Conservation (phyloP, 2,113 vertebrate species). For the Craseonycteris thonglongyai region DNA sequence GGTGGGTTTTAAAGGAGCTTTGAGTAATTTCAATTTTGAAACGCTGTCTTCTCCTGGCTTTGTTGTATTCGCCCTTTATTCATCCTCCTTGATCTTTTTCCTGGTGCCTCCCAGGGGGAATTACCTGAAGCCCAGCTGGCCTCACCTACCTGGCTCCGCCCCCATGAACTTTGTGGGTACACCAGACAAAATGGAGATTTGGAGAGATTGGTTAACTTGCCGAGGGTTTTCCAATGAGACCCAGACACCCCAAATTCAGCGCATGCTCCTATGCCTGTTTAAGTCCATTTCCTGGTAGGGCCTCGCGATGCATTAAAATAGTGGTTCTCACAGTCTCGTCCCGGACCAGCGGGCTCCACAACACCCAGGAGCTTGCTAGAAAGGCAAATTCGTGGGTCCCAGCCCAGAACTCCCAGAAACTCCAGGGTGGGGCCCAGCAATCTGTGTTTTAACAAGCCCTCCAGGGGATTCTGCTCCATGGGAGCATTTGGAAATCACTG, state of each 20-base stretch:
- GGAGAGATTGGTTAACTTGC: not conserved
- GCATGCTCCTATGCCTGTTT: not conserved
- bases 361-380: constrained; percentile 30
- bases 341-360: not conserved
- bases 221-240: not conserved
- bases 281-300: not conserved
- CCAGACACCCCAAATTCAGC: not conserved
- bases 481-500: not conserved
- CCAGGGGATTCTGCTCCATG: not conserved
- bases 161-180: not conserved
- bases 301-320: not conserved
- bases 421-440: constrained; percentile 31
- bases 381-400: not conserved
- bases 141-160: not conserved
- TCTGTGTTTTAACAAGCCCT: constrained; percentile 46
- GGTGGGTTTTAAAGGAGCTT: constrained; percentile 53
- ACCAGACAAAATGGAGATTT: not conserved
- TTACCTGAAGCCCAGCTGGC: not conserved
- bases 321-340: not conserved
- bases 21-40: constrained; percentile 40
- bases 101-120: not conserved
- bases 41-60: constrained; percentile 37
- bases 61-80: not conserved
- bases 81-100: not conserved
- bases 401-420: constrained; percentile 46